phyloP scores from a whole-genome alignment of 2,797 vertebrate species.

The Poecilia picta region DNA sequence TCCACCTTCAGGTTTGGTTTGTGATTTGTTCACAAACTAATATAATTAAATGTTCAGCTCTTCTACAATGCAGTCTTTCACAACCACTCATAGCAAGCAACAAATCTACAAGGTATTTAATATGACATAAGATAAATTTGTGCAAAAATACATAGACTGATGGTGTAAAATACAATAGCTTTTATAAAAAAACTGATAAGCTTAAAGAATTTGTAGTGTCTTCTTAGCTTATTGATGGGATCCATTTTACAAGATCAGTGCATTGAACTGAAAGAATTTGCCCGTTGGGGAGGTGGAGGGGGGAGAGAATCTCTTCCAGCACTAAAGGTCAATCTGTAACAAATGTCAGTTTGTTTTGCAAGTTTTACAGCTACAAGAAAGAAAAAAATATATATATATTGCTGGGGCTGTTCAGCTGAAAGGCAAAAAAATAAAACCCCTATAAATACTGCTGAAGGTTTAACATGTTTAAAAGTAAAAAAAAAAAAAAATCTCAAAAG shows the following conservation, averaged over 20 bases:
- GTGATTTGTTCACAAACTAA: neutral
- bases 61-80: neutral
- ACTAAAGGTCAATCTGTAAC: constrained; percentile 25
- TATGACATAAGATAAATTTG: constrained; percentile 48
- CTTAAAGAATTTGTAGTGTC: constrained; percentile 27
- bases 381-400: neutral
- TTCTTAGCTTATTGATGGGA: neutral
- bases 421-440: neutral
- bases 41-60: neutral
- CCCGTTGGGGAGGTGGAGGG: neutral
- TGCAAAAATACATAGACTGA: constrained; percentile 51
- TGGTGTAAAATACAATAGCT: constrained; percentile 21
- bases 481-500: constrained; percentile 8
- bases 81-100: neutral
- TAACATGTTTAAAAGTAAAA: neutral
- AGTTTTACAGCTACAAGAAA: neutral
- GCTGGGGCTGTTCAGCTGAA: constrained; percentile 18
- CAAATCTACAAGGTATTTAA: constrained; percentile 53
- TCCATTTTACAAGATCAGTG: constrained; percentile 15
- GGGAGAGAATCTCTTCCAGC: constrained; percentile 8
- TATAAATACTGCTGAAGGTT: constrained; percentile 7
- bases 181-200: constrained; percentile 16
- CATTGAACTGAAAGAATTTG: constrained; percentile 15
- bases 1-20: neutral
- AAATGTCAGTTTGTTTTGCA: constrained; percentile 8